Base-by-base conservation (phyloP, 2,888 invertebrate species). In the Microchrysa polita region DNA sequence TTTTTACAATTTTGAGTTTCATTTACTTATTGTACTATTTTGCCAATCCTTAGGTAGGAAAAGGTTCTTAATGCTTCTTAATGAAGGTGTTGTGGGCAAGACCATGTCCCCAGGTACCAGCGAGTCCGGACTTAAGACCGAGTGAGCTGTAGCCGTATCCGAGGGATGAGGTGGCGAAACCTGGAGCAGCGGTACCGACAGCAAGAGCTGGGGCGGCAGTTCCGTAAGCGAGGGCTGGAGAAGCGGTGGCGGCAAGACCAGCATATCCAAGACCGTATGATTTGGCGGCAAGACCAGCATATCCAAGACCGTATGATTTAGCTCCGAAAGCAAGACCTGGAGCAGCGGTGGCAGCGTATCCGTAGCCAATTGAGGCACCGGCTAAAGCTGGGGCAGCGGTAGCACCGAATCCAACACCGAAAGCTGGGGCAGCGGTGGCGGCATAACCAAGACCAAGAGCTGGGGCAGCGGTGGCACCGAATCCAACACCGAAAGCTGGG, bases 1-100 rank as follows among this genome's bases (percentile, higher is more conserved):
- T 69, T 69, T 14, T 55, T 55, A 55, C 65, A 34, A 55, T 40
- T 69, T 69, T 57, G 34, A 57, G 14, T 53, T 67, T 65, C 61
- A 40, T 61, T 42, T 57, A 69, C 69, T 69, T 69, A 69, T 69
- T 69, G 69, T 69, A 69, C 69, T 69, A 69, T 69, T 65, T 65
- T 55, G 57, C 69, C 55, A 69, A 57, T 69, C 40, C 57, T 57
- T 69, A 69, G 55, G 55, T 69, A 69, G 69, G 69, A 69, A 69
- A 40, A 48, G 65, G 57, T 69, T 69, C 69, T 69, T 69, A 69
- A 69, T 69, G 69, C 57, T 69, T 69, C 69, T 69, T 69, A 55
- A 69, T 57, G 44, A 69, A 57, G 57, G 16, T 27, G 55, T 34
- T 42, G 34, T n/a, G 5, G n/a, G 59, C 22, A 59, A 59, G 22